Conservation (phyloP, 2,113 vertebrate species). For the Campylomormyrus tamandua region DNA sequence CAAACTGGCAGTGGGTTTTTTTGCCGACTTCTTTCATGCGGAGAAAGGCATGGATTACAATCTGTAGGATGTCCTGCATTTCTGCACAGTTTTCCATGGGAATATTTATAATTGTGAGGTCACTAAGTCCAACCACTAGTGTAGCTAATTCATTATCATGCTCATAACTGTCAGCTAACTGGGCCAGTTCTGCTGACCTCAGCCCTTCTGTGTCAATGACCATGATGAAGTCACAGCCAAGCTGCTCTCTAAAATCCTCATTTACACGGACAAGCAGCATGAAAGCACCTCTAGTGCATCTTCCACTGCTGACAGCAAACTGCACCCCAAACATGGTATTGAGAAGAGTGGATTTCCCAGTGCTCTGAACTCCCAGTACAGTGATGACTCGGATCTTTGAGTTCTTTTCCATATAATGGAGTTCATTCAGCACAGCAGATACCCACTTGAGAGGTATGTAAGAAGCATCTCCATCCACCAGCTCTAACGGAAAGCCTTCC, state of each 20-base stretch:
- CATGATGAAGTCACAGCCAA: conserved; percentile 58
- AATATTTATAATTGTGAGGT: conserved; percentile 27
- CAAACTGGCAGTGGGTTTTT: background rate
- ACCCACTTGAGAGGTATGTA: conserved; percentile 44
- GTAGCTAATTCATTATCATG: conserved; percentile 29
- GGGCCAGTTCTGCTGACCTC: conserved; percentile 31
- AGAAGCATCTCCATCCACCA: conserved; percentile 40
- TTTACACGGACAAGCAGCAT: conserved; percentile 43
- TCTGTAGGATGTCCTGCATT: background rate
- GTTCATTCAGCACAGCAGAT: conserved; percentile 23
- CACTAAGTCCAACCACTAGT: background rate
- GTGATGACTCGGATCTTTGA: conserved; percentile 27
- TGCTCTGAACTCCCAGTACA: conserved; percentile 39
- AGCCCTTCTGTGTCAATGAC: conserved; percentile 24
- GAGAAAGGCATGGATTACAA: background rate
- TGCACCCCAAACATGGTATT: conserved; percentile 70
- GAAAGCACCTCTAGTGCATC: conserved; percentile 56
- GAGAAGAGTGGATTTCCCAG: conserved; percentile 61
- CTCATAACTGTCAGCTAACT: conserved; percentile 34
- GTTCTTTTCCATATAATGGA: background rate
- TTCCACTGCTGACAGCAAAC: conserved; percentile 53
- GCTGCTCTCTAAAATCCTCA: conserved; percentile 43
- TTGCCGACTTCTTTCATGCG: background rate
- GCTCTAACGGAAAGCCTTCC: conserved; percentile 43
- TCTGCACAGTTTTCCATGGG: conserved; percentile 25